Conservation (phyloP, 2,797 vertebrate genomes). For the Hapalemur alaotrensis region DNA sequence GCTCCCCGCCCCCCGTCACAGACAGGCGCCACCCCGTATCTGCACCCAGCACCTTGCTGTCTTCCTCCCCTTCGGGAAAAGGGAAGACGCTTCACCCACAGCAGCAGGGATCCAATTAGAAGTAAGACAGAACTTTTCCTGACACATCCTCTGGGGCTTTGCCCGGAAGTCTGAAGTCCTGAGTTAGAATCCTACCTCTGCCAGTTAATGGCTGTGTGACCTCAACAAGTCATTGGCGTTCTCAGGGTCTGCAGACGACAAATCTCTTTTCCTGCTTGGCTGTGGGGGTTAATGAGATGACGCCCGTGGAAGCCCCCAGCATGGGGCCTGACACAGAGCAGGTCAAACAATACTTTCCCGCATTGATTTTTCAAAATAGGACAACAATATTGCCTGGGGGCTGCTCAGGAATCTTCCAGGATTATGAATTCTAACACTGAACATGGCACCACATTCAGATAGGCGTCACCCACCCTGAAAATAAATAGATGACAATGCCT, state of each 20-base stretch:
- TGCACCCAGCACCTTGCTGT: neutral
- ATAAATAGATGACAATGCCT: neutral
- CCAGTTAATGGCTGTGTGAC: neutral
- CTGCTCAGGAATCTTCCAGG: neutral
- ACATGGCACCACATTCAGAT: fast-evolving
- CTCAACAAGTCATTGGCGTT: neutral
- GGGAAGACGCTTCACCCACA: neutral
- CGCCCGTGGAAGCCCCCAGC: neutral
- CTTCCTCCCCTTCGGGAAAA: neutral
- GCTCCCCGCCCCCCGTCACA: neutral
- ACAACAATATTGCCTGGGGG: neutral
- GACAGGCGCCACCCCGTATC: fast-evolving
- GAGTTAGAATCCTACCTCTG: neutral
- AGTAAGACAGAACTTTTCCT: neutral
- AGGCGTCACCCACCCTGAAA: neutral
- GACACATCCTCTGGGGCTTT: neutral
- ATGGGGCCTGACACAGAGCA: neutral
- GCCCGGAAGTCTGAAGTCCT: neutral
- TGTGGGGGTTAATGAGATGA: neutral
- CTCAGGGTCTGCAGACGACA: neutral
- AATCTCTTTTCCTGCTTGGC: neutral
- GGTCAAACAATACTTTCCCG: neutral
- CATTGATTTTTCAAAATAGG: neutral
- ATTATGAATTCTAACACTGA: neutral
- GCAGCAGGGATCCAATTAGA: neutral